A percentile compares a stretch with the other conserved stretches of the same genome.
These are phyloP conservation scores for Phasia obesa DNA, from an alignment of 2,888 invertebrate species.

Conservation along the genomic window DNA sequence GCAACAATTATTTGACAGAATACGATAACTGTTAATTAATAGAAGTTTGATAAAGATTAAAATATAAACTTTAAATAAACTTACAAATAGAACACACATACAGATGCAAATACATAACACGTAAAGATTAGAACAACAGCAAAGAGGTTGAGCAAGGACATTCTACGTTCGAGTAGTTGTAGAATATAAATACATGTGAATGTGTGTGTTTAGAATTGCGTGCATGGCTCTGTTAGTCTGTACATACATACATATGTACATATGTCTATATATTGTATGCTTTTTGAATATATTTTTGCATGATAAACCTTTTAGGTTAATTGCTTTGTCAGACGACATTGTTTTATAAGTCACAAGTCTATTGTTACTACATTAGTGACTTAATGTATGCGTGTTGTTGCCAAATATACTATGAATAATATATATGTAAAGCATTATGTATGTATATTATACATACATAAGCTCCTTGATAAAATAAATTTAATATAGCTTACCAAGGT, in stretches of 20 bases:
- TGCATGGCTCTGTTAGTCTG: background rate
- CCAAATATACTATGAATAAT: slow-evolving; percentile 35
- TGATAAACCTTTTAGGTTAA: slow-evolving; percentile 80
- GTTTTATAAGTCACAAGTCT: slow-evolving; percentile 61
- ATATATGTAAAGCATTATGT: too few relatives aligned
- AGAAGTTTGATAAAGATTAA: too few relatives aligned
- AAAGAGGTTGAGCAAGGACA: slow-evolving; percentile 62
- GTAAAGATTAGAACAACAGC: slow-evolving; percentile 23
- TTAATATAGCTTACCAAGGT: too few relatives aligned
- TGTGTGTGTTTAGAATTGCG: background rate
- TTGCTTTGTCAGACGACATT: slow-evolving; percentile 73
- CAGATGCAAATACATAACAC: background rate
- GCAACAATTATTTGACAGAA: too few relatives aligned
- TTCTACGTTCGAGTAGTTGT: slow-evolving; percentile 25
- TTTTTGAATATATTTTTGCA: too few relatives aligned
- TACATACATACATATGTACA: too few relatives aligned
- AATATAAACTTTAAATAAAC: background rate
- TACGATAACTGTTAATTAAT: too few relatives aligned
- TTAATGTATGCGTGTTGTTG: slow-evolving; percentile 54
- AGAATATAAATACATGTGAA: background rate
- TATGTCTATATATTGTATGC: too few relatives aligned
- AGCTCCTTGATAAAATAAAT: too few relatives aligned
- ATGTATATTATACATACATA: too few relatives aligned
- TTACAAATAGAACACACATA: too few relatives aligned
- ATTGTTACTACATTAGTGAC: slow-evolving; percentile 52